A percentile compares a stretch with the other conserved stretches of the same genome.
phyloP scores from a whole-genome alignment of 2,113 vertebrate species.

The Pituophis catenifer region DNA sequence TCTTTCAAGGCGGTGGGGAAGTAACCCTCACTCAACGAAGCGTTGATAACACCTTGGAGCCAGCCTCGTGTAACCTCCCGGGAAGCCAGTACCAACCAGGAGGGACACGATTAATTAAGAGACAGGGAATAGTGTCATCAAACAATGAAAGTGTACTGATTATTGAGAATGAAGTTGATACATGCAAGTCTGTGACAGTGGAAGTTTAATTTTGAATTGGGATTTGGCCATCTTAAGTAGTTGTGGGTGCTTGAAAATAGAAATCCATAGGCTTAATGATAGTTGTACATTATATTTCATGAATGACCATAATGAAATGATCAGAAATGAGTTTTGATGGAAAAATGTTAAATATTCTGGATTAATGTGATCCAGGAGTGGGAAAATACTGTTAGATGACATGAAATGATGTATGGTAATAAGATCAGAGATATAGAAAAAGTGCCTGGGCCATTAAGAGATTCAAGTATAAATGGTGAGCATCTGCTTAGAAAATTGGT shows the following conservation, averaged over 20 bases:
- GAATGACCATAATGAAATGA: neutral
- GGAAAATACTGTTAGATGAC: neutral
- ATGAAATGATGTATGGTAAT: neutral
- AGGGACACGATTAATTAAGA: neutral
- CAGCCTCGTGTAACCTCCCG: too few species aligned
- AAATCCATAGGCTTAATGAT: neutral
- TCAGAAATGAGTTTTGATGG: neutral
- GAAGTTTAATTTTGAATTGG: neutral
- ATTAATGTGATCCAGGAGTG: neutral
- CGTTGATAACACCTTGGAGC: too few species aligned
- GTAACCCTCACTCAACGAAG: too few species aligned
- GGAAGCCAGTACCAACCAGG: too few species aligned
- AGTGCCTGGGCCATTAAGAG: neutral
- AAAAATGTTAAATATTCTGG: neutral
- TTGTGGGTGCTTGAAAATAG: neutral
- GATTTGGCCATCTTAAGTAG: neutral
- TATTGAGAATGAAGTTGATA: neutral
- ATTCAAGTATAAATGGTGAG: neutral
- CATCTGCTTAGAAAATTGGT: neutral
- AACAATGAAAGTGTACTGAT: neutral
- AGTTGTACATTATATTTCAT: neutral
- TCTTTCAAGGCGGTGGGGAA: too few species aligned
- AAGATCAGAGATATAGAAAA: neutral
- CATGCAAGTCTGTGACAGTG: neutral
- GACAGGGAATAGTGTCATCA: neutral